phyloP scores from a whole-genome alignment of 2,113 vertebrate species.

The Psilopogon haemacephalus region DNA sequence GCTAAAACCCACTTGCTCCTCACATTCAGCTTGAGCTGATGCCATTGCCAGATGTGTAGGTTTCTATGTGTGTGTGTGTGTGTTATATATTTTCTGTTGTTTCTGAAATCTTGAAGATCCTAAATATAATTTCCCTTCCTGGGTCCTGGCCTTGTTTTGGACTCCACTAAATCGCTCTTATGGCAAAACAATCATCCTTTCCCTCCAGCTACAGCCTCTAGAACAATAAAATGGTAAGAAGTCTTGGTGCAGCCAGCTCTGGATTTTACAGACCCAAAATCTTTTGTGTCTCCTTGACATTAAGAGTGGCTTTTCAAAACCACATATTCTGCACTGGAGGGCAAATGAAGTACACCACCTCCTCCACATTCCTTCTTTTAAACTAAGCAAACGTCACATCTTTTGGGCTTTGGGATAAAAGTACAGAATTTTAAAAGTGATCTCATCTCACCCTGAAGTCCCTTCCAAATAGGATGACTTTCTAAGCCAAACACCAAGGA shows the following conservation, averaged over 20 bases:
- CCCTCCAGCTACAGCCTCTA: background rate
- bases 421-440: background rate
- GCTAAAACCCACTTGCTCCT: background rate
- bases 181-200: background rate
- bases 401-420: background rate
- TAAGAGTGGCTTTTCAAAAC: slow-evolving; percentile 5
- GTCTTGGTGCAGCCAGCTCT: background rate
- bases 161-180: background rate
- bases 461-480: background rate
- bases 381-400: background rate
- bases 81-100: background rate
- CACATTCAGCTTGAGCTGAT: background rate
- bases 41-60: background rate
- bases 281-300: background rate
- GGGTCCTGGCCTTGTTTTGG: background rate
- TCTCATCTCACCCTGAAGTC: background rate
- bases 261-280: background rate
- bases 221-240: background rate
- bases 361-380: background rate
- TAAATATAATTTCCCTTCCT: background rate
- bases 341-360: slow-evolving; percentile 18
- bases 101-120: background rate
- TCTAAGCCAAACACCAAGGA: background rate
- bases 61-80: background rate
- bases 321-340: background rate